These are phyloP conservation scores for Atta texana DNA, from an alignment of 1,140 invertebrate species.

Conservation along the genomic window DNA sequence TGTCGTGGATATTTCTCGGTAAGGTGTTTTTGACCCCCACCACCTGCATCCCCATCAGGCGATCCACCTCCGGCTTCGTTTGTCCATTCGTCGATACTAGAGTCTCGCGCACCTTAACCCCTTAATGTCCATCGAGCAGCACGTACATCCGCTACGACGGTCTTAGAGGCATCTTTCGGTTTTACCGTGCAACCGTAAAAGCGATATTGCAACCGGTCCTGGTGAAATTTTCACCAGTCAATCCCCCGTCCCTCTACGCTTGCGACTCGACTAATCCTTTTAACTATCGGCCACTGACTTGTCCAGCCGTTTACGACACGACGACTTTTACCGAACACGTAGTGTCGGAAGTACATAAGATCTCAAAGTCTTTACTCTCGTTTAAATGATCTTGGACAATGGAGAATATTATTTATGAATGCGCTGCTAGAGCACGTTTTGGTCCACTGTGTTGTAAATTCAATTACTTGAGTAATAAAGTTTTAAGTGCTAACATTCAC, in stretches of 20 bases:
- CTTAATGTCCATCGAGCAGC: conserved; percentile 68
- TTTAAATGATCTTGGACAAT: background rate
- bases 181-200: conserved; percentile 72
- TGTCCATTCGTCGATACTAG: conserved; percentile 1
- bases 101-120: conserved; percentile 67
- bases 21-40: conserved; percentile 58
- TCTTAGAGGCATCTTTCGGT: conserved; percentile 72
- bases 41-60: conserved; percentile 54
- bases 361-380: background rate
- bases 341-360: conserved; percentile 16
- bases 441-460: conserved; percentile 12
- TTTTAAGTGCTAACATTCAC: background rate
- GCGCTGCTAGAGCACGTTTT: background rate
- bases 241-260: background rate
- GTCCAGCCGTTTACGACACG: conserved; percentile 63
- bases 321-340: conserved; percentile 63
- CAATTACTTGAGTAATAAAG: background rate
- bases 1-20: conserved; percentile 45
- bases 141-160: conserved; percentile 68
- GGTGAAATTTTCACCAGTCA: conserved; percentile 69
- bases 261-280: conserved; percentile 68
- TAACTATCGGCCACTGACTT: conserved; percentile 64
- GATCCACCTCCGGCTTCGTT: conserved; percentile 30
- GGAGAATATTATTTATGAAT: conserved; percentile 49
- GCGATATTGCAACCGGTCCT: conserved; percentile 71